phyloP scores from a whole-genome alignment of 2,113 vertebrate species.

The Scolopax mira region DNA sequence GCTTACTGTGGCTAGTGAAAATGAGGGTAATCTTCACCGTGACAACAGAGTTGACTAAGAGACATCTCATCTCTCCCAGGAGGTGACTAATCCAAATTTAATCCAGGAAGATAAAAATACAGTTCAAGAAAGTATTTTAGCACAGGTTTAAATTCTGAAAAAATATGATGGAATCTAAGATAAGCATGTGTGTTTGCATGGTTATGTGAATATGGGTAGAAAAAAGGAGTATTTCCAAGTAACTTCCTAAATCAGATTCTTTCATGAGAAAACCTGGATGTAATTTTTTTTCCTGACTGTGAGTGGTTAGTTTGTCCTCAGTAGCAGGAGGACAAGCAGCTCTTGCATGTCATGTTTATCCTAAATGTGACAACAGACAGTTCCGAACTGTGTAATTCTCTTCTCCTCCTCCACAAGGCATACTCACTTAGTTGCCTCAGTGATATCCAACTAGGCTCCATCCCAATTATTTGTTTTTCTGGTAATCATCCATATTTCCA shows the following conservation, averaged over 20 bases:
- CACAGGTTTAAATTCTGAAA: neutral
- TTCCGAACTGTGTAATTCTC: constrained; percentile 1
- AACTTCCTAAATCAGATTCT: neutral
- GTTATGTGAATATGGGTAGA: neutral
- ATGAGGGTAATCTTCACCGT: neutral
- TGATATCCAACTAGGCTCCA: constrained; percentile 28
- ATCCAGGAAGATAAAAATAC: neutral
- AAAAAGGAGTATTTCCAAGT: neutral
- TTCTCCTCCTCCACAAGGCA: constrained; percentile 8
- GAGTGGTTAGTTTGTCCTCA: constrained; percentile 2
- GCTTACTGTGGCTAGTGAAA: neutral
- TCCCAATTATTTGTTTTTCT: constrained; percentile 59
- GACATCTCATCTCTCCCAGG: neutral
- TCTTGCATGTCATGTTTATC: constrained; percentile 41
- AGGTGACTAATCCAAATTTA: constrained; percentile 22
- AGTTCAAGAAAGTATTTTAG: neutral
- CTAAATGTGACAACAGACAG: constrained; percentile 39
- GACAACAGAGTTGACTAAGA: neutral
- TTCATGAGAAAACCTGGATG: neutral
- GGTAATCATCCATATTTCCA: constrained; percentile 53
- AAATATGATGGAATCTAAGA: neutral
- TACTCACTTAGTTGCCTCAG: constrained; percentile 15
- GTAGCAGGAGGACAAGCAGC: constrained; percentile 5
- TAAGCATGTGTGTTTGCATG: neutral
- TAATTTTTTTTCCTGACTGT: neutral